Evolutionary conservation across 2,797 vertebrate genomes (phyloP).

Genomic region (Nannoperca obscura): DNA sequence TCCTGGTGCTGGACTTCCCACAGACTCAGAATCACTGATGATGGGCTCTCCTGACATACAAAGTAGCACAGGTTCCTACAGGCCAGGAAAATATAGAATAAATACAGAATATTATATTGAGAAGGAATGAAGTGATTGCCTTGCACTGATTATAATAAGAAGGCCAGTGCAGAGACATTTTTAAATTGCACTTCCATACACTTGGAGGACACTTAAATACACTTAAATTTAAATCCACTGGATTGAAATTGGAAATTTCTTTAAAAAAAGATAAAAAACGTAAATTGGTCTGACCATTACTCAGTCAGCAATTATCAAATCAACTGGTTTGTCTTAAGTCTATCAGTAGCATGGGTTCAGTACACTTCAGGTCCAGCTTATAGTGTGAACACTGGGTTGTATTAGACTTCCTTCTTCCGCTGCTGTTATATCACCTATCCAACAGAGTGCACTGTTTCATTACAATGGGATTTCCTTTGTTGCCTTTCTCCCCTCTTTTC

Average conservation of each 20-base stretch:
- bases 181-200: not conserved
- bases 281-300: not conserved
- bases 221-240: not conserved
- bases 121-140: constrained; percentile 9
- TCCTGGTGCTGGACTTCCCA: constrained; percentile 98
- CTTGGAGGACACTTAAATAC: not conserved
- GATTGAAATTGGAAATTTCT: not conserved
- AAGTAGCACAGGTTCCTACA: constrained; percentile 96
- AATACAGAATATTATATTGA: not conserved
- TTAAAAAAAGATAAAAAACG: not conserved
- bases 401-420: not conserved
- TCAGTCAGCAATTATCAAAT: not conserved
- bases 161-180: not conserved
- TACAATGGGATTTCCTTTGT: constrained; percentile 29
- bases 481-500: not conserved
- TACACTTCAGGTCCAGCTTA: not conserved
- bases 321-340: not conserved
- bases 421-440: constrained; percentile 62
- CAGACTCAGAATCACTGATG: constrained; percentile 96
- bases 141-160: constrained; percentile 7
- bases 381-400: not conserved
- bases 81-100: constrained; percentile 16
- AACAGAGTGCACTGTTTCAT: constrained; percentile 82
- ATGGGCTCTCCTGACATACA: constrained; percentile 93
- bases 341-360: not conserved